A percentile compares a stretch with the other conserved stretches of the same genome.
phyloP scores from a whole-genome alignment of 1,140 invertebrate species.

The Chrysopa pallens region DNA sequence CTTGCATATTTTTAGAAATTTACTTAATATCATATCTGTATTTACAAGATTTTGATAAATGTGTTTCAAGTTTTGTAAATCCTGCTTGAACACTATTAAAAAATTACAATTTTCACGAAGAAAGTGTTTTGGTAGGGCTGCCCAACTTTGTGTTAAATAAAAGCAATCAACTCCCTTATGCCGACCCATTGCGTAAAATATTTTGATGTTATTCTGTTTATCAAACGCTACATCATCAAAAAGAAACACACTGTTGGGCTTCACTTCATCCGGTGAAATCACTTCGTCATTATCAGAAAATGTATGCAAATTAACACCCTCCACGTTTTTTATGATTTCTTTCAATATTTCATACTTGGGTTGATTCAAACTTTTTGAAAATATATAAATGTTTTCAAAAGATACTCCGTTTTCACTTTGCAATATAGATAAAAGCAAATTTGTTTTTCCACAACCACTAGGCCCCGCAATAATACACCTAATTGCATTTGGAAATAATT shows the following conservation, averaged over 20 bases:
- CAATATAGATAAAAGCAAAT: neutral
- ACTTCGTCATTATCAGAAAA: constrained; percentile 14
- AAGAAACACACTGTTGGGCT: constrained; percentile 17
- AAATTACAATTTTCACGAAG: constrained; percentile 20
- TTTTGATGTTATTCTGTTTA: constrained; percentile 12
- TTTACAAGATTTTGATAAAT: constrained; percentile 19
- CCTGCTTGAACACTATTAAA: constrained; percentile 19
- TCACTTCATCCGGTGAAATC: constrained; percentile 8
- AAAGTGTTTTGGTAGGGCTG: constrained; percentile 20
- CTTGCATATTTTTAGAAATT: constrained; percentile 15
- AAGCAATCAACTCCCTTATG: constrained; percentile 16
- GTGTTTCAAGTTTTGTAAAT: constrained; percentile 20
- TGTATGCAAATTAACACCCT: neutral
- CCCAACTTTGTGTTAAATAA: constrained; percentile 20
- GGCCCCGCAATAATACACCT: constrained; percentile 1
- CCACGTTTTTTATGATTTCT: no score
- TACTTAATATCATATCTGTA: constrained; percentile 15
- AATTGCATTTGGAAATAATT: constrained; percentile 1
- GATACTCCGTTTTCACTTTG: constrained; percentile 1
- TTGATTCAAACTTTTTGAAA: constrained; percentile 2
- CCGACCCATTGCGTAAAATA: constrained; percentile 17
- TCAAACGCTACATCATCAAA: constrained; percentile 18
- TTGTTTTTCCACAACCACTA: constrained; percentile 3
- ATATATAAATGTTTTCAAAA: constrained; percentile 5
- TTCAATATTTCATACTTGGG: neutral